Evolutionary conservation across 2,797 vertebrate species (phyloP), one percentile per base, ranked within the genome.

Genomic region (Eidolon dupreanum): DNA sequence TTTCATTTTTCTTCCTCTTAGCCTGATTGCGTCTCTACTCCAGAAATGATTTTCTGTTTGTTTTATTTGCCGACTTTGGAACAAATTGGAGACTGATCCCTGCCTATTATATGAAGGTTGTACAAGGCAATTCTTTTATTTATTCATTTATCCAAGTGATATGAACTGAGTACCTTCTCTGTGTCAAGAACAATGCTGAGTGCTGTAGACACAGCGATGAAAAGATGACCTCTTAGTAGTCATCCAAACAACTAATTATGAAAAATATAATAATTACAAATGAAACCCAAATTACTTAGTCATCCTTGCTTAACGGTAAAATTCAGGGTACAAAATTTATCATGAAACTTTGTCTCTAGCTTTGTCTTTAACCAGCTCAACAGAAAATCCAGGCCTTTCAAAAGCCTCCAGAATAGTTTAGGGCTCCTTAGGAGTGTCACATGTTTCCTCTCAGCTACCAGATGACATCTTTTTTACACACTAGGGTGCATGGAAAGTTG

Each of bases 11-110:
- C 20, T 70, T 92, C 31, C 38, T 86, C 46, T 95, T 49, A 65
- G 59, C 8, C 31, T 92, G 86, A 85, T 49, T 43, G 31, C 11
- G 46, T 77, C 17, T 90, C 59, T 71, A 70, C 36, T 71, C 51
- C 15, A 36, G 78, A 71, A 75, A 93, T 88, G 2, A 26, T 75
- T 93, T 66, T 86, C 74, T 93, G n/a, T 96, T 90, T 94, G 51
- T 92, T 94, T 88, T 79, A 65, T 59, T 70, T 85, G 12, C 17
- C 59, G 57, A 12, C 12, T 85, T 95, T 81, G n/a, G 36, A 71
- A 43, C 46, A 74, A 85, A 79, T 55, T 74, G 31, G 63, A 89
- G 20, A 41, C 49, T 63, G 33, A 86, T 1, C 1, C 10, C 24
- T 70, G 31, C 10, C n/a, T 91, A 61, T 94, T 92, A 61, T 16